phyloP scores from a whole-genome alignment of 2,888 invertebrate genomes.

The Andrena praecox region DNA sequence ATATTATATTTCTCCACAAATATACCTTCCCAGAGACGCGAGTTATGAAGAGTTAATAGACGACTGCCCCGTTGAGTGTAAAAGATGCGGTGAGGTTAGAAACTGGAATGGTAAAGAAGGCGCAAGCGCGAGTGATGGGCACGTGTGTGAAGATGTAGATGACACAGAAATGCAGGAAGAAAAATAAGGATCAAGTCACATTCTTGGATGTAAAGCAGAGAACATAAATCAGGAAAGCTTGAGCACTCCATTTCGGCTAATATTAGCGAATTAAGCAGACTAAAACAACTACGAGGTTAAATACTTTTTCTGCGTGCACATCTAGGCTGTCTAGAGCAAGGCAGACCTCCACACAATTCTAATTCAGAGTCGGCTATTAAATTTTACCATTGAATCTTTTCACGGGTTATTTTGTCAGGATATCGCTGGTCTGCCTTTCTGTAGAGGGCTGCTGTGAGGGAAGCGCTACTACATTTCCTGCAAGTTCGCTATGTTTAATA shows the following conservation, averaged over 20 bases:
- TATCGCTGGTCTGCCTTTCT: neutral
- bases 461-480: slow-evolving; percentile 56
- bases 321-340: slow-evolving; percentile 14
- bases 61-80: neutral
- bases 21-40: neutral
- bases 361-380: neutral
- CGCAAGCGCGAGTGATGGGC: slow-evolving; percentile 8
- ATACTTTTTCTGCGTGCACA: slow-evolving; percentile 49
- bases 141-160: neutral
- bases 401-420: neutral
- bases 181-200: slow-evolving; percentile 10
- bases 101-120: slow-evolving; percentile 6
- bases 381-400: neutral
- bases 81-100: neutral
- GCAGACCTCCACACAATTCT: slow-evolving; percentile 12
- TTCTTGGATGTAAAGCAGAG: slow-evolving; percentile 24
- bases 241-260: slow-evolving; percentile 29
- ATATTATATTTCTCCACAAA: neutral
- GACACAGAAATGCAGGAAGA: neutral
- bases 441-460: slow-evolving; percentile 41
- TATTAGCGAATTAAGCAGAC: slow-evolving; percentile 30
- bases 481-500: slow-evolving; percentile 31
- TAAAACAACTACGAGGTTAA: slow-evolving; percentile 31
- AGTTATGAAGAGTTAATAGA: slow-evolving; percentile 7
- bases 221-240: slow-evolving; percentile 16